These are phyloP conservation scores for Hirudinaria manillensis DNA, from an alignment of 2,888 invertebrate species.

Conservation along the genomic window DNA sequence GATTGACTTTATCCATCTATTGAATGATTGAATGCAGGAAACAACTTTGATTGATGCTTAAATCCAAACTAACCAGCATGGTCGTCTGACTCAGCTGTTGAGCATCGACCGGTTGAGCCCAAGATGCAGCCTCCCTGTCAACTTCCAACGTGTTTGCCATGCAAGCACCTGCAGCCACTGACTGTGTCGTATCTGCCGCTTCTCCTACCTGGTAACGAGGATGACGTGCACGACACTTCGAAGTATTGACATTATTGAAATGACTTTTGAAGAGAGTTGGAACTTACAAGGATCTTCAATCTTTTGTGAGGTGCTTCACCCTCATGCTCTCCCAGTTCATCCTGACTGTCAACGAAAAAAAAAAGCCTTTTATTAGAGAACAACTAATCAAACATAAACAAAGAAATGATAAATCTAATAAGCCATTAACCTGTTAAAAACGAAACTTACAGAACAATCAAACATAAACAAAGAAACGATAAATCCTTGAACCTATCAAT, in stretches of 20 bases:
- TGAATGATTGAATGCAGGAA: not conserved
- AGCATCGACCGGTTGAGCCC: conserved; percentile 21
- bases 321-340: conserved; percentile 32
- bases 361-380: too few species aligned
- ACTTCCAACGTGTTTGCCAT: conserved; percentile 17
- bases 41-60: not conserved
- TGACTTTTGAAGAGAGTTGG: not conserved
- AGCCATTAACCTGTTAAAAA: not conserved
- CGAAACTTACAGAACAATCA: not conserved
- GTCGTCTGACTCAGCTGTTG: conserved; percentile 6
- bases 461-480: not conserved
- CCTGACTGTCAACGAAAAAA: conserved; percentile 24
- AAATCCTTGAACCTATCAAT: too few species aligned
- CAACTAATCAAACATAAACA: too few species aligned
- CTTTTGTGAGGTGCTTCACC: conserved; percentile 33
- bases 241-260: not conserved
- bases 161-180: conserved; percentile 15
- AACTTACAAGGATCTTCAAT: conserved; percentile 33
- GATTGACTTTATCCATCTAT: too few species aligned
- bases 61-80: not conserved
- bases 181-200: conserved; percentile 34
- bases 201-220: conserved; percentile 27
- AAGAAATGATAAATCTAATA: not conserved
- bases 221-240: not conserved
- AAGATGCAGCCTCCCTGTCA: conserved; percentile 34